These are phyloP conservation scores for Drosophila cyrtoloma DNA, from an alignment of 2,888 invertebrate species.

Conservation along the genomic window DNA sequence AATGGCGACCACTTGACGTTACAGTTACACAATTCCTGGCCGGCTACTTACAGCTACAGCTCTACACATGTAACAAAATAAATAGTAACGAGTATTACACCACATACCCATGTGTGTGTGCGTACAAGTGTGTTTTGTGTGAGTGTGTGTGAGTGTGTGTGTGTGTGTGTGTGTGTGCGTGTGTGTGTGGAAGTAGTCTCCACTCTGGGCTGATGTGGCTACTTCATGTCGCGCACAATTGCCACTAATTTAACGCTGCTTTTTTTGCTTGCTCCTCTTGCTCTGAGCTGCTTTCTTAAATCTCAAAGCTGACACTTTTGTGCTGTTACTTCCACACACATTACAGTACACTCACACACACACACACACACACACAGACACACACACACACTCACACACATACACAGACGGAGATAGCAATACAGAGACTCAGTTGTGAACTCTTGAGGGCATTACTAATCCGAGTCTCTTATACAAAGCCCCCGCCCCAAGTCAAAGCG, in stretches of 20 bases:
- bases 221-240: constrained; percentile 77
- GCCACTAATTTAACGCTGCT: constrained; percentile 78
- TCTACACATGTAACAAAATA: constrained; percentile 63
- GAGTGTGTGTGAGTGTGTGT: background rate
- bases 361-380: constrained; percentile 19
- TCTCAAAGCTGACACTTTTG: constrained; percentile 81
- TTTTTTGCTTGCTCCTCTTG: constrained; percentile 58
- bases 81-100: constrained; percentile 61
- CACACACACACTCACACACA: constrained; percentile 21
- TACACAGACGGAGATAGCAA: constrained; percentile 23
- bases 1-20: constrained; percentile 49
- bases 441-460: constrained; percentile 78
- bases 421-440: constrained; percentile 32
- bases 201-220: constrained; percentile 52
- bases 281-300: constrained; percentile 70
- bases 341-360: constrained; percentile 38
- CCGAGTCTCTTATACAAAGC: constrained; percentile 77
- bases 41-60: constrained; percentile 25
- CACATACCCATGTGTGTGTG: background rate
- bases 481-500: constrained; percentile 65
- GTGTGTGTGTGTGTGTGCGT: background rate
- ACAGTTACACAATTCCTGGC: constrained; percentile 48
- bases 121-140: constrained; percentile 8
- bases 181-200: constrained; percentile 38
- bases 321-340: constrained; percentile 78